Conservation (phyloP, 2,888 invertebrate species). For the Spilosoma lubricipeda region DNA sequence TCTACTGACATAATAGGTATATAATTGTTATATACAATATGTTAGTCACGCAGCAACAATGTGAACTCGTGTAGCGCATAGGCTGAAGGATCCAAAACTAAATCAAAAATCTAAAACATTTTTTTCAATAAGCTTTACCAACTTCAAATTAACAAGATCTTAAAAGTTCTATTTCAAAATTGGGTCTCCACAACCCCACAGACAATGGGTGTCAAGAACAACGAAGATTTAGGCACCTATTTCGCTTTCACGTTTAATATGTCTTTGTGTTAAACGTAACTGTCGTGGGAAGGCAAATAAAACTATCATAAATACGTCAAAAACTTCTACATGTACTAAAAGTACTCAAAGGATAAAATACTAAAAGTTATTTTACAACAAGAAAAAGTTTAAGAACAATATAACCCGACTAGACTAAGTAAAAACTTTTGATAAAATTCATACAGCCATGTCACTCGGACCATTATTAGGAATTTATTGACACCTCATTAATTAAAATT, state of each 20-base stretch:
- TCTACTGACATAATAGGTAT: background rate
- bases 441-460: too few species aligned
- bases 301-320: background rate
- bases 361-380: background rate
- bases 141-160: background rate
- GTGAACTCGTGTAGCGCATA: background rate
- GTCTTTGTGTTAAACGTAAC: background rate
- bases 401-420: too few species aligned
- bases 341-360: background rate
- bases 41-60: constrained; percentile 9
- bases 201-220: background rate
- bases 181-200: background rate
- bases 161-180: background rate
- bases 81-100: too few species aligned
- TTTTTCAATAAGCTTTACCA: background rate
- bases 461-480: too few species aligned
- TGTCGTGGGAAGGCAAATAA: background rate
- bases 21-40: constrained; percentile 5
- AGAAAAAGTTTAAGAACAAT: too few species aligned
- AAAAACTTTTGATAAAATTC: too few species aligned
- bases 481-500: too few species aligned
- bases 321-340: background rate
- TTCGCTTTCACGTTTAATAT: background rate
- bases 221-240: background rate
- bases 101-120: too few species aligned